These are phyloP conservation scores for Cyclura pinguis DNA, from an alignment of 2,797 vertebrate genomes.

Conservation along the genomic window DNA sequence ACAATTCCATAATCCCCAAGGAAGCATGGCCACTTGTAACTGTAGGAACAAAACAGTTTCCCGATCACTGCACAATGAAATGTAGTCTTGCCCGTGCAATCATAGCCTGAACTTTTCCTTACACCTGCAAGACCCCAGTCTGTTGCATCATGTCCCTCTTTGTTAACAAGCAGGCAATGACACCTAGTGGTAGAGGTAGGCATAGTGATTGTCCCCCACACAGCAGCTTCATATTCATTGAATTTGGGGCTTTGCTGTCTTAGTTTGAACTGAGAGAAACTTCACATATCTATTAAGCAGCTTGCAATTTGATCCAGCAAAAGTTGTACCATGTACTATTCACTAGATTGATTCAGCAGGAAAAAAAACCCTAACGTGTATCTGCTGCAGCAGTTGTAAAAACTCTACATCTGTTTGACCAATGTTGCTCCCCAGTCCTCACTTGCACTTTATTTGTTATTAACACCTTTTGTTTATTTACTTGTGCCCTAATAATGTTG, in stretches of 20 bases:
- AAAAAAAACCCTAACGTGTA: no score
- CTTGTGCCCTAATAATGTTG: neutral
- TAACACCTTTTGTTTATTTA: neutral
- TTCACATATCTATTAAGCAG: neutral
- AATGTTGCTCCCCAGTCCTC: neutral
- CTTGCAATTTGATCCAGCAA: neutral
- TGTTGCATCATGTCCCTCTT: neutral
- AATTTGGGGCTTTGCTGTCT: neutral
- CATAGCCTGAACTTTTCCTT: neutral
- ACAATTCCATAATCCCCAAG: no score
- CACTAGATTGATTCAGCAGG: neutral
- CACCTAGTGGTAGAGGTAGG: slow-evolving; percentile 20
- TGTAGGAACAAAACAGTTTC: no score
- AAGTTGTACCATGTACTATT: neutral
- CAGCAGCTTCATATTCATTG: neutral
- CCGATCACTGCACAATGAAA: neutral
- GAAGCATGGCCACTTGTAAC: no score
- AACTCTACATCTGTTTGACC: neutral
- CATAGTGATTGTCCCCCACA: neutral
- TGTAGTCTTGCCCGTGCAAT: neutral
- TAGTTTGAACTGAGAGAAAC: neutral
- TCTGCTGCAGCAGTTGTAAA: neutral
- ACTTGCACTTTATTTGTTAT: neutral
- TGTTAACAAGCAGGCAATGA: slow-evolving; percentile 11
- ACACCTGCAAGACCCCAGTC: neutral